A percentile compares a stretch with the other conserved stretches of the same genome.
Evolutionary conservation across 1,140 invertebrate genomes (phyloP).

Genomic region (Diabrotica undecimpunctata): DNA sequence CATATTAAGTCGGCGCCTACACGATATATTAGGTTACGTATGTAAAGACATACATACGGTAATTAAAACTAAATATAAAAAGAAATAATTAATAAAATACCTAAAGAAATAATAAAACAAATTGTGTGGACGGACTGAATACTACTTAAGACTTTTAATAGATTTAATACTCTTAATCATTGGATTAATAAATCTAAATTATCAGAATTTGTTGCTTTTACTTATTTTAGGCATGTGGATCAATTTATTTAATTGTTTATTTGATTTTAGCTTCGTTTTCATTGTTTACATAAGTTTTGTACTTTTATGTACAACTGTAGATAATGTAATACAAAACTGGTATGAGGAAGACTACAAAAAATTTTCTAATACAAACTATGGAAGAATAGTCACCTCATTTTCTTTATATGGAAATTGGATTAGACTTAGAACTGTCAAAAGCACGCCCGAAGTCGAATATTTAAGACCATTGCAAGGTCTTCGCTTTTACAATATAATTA

Average conservation of each 20-base stretch:
- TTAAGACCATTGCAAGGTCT: conserved; percentile 33
- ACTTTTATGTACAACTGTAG: conserved; percentile 18
- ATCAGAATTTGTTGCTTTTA: too few relatives aligned
- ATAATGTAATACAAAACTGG: conserved; percentile 17
- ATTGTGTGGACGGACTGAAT: too few relatives aligned
- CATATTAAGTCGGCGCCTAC: too few relatives aligned
- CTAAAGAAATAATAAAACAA: too few relatives aligned
- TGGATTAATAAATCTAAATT: too few relatives aligned
- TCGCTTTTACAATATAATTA: conserved; percentile 30
- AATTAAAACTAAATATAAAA: too few relatives aligned
- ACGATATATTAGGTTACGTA: too few relatives aligned
- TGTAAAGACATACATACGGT: too few relatives aligned
- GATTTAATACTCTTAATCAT: too few relatives aligned
- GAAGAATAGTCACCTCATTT: conserved; percentile 24
- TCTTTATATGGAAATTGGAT: conserved; percentile 30
- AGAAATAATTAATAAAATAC: too few relatives aligned
- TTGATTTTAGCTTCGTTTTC: conserved; percentile 25
- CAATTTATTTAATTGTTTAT: not conserved
- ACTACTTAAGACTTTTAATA: too few relatives aligned
- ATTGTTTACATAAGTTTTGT: conserved; percentile 20
- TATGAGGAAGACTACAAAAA: conserved; percentile 16
- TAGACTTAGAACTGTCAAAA: conserved; percentile 25
- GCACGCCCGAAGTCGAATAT: conserved; percentile 24
- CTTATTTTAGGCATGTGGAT: too few relatives aligned
- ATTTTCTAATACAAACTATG: not conserved